Evolutionary conservation across 2,888 invertebrate species (phyloP), one percentile per base, ranked within the genome.

Genomic region (Labia minor): DNA sequence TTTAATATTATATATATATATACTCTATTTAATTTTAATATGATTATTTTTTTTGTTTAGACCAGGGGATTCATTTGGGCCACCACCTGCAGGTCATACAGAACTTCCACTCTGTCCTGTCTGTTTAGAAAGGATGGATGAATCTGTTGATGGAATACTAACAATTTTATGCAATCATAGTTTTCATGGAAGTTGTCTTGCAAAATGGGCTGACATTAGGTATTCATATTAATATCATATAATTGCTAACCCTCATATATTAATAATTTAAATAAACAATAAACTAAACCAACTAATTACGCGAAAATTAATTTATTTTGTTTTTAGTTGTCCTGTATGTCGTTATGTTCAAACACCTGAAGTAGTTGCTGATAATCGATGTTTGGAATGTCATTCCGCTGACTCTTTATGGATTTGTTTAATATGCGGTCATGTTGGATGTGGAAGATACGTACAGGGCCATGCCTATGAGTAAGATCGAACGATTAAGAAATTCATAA

Each of bases 151-250:
- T 76, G 96, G 97, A 11, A 92, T 99, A 70, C 81, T 99, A 71
- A 97, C 96, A 21, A 96, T 99, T 75, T 84, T 98, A 69, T 99
- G 99, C 77, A 98, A 98, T 79, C 99, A 99, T 79, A 90, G 95
- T 1, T 99, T 99, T 80, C 99, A 99, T 79, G 89, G 95, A 10
- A 88, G 87, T 74, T 99, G 99, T 78, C 81, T 99, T 65, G 87
- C 92, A 72, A 91, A 98, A 77, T 99, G 99, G 97, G 89, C 92
- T 18, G 96, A 97, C 77, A 92, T 92, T 18, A 85, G 81, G 83
- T 83, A 73, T 49, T 49, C 26, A 6, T 26, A 26, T 26, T 26
- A 26, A 26, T 6, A 6, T 26, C 3, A 26, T 6, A 26, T 6
- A 26, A 26, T 26, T 26, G 3, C 26, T 8, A 26, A 26, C 26